These are phyloP conservation scores for Thymelicus lineola DNA, from an alignment of 2,888 invertebrate species.

Conservation along the genomic window DNA sequence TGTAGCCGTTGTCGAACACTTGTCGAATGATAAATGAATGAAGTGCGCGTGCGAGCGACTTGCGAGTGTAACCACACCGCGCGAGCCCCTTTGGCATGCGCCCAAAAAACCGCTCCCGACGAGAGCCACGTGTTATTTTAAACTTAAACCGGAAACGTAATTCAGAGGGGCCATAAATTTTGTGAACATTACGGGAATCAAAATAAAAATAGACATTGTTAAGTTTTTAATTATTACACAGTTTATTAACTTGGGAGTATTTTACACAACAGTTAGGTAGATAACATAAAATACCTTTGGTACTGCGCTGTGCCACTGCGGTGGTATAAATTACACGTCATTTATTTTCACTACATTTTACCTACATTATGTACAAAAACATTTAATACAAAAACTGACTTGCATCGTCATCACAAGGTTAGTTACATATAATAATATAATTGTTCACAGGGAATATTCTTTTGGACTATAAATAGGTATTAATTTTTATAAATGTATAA, in stretches of 20 bases:
- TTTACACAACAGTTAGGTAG: conserved; percentile 78
- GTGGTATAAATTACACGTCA: conserved; percentile 81
- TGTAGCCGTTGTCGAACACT: too few relatives aligned
- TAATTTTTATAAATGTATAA: conserved; percentile 2
- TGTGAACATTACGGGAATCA: neutral
- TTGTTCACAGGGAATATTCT: conserved; percentile 11
- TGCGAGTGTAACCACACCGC: too few relatives aligned
- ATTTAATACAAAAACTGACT: conserved; percentile 71
- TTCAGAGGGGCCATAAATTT: too few relatives aligned
- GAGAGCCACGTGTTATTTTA: too few relatives aligned
- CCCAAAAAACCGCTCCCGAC: too few relatives aligned
- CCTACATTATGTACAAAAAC: conserved; percentile 81
- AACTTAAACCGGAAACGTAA: too few relatives aligned
- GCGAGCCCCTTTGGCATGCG: too few relatives aligned
- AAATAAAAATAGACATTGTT: neutral
- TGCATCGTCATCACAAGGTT: conserved; percentile 45
- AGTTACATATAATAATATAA: conserved; percentile 21
- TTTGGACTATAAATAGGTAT: conserved; percentile 9
- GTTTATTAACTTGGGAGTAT: conserved; percentile 74
- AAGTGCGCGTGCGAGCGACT: too few relatives aligned
- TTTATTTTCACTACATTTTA: conserved; percentile 68
- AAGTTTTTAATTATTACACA: conserved; percentile 44
- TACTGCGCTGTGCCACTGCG: conserved; percentile 75
- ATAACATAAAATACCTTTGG: conserved; percentile 82
- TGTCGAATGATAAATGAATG: too few relatives aligned